These are phyloP conservation scores for Enhydra lutris DNA, from an alignment of 2,113 vertebrate species.

Conservation along the genomic window DNA sequence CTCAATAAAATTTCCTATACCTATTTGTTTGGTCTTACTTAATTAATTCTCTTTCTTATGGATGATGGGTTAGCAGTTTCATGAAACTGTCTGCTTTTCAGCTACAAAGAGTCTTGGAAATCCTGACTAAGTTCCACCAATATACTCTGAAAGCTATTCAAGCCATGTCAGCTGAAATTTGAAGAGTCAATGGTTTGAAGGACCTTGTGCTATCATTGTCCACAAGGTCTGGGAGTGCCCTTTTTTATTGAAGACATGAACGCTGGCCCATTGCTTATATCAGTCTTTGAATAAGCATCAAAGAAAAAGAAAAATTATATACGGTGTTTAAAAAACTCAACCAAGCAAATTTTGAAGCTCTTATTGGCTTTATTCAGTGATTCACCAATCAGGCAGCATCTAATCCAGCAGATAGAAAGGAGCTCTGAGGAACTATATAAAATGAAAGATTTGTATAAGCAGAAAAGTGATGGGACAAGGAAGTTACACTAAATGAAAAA, in stretches of 20 bases:
- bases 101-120: neutral
- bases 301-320: neutral
- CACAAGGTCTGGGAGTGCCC: neutral
- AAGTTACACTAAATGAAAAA: neutral
- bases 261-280: neutral
- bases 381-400: neutral
- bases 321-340: neutral
- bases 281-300: neutral
- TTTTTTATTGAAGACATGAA: neutral
- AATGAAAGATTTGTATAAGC: neutral
- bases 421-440: neutral
- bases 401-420: neutral
- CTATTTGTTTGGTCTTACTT: neutral
- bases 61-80: neutral
- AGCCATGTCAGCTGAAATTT: neutral
- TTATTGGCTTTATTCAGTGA: neutral
- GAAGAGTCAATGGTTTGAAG: neutral
- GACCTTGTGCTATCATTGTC: neutral
- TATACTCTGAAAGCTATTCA: neutral
- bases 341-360: neutral
- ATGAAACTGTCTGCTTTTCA: neutral
- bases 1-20: neutral
- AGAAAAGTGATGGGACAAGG: neutral
- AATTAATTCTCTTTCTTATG: neutral
- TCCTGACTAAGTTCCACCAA: neutral